phyloP scores from a whole-genome alignment of 2,797 vertebrate species.

The Fratercula arctica region DNA sequence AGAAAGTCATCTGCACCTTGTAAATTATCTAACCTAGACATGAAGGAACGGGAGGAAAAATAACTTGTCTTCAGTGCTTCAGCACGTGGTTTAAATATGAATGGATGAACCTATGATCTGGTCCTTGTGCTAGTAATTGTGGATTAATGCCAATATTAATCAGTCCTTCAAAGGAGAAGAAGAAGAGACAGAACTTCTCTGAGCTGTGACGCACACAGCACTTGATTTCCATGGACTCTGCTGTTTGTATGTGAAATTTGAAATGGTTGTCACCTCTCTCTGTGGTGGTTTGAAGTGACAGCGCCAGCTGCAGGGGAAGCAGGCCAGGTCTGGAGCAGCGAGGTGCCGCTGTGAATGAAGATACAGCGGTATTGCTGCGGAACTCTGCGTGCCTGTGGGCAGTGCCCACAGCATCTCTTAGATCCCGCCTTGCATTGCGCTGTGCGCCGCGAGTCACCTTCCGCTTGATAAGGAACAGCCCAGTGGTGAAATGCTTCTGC shows the following conservation, averaged over 20 bases:
- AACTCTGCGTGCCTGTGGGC: slow-evolving; percentile 28
- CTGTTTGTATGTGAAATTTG: slow-evolving; percentile 76
- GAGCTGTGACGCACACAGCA: slow-evolving; percentile 60
- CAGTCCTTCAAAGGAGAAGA: slow-evolving; percentile 55
- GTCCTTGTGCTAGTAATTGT: slow-evolving; percentile 72
- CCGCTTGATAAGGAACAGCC: neutral
- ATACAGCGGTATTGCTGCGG: slow-evolving; percentile 37
- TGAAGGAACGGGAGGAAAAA: slow-evolving; percentile 78
- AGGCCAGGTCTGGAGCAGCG: slow-evolving; percentile 21
- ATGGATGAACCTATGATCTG: slow-evolving; percentile 63
- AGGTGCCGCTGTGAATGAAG: slow-evolving; percentile 59
- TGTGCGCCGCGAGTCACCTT: neutral
- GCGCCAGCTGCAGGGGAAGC: slow-evolving; percentile 75
- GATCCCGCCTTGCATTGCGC: neutral
- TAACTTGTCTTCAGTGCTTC: slow-evolving; percentile 45
- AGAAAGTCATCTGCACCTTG: slow-evolving; percentile 73
- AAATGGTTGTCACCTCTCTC: slow-evolving; percentile 75
- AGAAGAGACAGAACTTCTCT: slow-evolving; percentile 53
- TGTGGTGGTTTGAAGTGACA: slow-evolving; percentile 64
- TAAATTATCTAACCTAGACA: slow-evolving; percentile 73
- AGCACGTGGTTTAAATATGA: slow-evolving; percentile 69
- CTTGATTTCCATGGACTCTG: slow-evolving; percentile 75
- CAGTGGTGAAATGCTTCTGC: neutral
- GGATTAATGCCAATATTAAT: slow-evolving; percentile 75
- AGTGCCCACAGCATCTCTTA: slow-evolving; percentile 18